Base-by-base conservation (phyloP, 2,113 vertebrate species). In the Clarias batrachus region DNA sequence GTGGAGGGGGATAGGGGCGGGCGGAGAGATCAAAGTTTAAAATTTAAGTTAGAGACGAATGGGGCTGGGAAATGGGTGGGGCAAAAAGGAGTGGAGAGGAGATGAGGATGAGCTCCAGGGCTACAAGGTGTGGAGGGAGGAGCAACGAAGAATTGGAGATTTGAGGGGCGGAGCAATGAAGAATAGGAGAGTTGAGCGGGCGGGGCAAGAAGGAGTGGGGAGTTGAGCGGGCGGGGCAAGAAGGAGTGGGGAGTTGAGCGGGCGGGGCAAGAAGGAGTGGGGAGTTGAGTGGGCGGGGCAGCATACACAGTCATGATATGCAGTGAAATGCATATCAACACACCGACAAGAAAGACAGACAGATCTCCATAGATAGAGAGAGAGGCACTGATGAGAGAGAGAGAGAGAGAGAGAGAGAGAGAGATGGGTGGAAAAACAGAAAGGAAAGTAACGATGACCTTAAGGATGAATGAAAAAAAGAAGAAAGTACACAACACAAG, bases 171-270 rank as follows among this genome's bases (percentile, higher is more conserved):
- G 3, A 41, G 41, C 48, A 48, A 48, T 0, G 48, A 48, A 8
- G 48, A 48, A 48, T 48, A 7, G 90, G 92, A 27, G 21, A 74
- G 30, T 17, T 14, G 27, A 3, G 93, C 93, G 30, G 80, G 89
- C 7, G 48, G 48, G 7, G 48, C 48, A 48, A 48, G 7, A 48
- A 48, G 48, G 48, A 48, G 66, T 88, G 81, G 17, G 4, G 11
- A 52, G 19, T n/a, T 41, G 57, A 59, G 37, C 33, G 73, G 33
- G 70, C 23, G 4, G 65, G 30, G 65, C 11, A 21, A 10, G 11
- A n/a, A 27, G 54, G 62, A 60, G 66, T 41, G 23, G n/a, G 9
- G 60, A 62, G 60, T 8, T 57, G 14, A 57, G 56, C 3, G 27
- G 66, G 66, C 9, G 12, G 65, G 30, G 65, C 11, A 21, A 10